Evolutionary conservation across 92 coral and sea anemone species (phyloP).

Genomic region (Paragorgia papillata): DNA sequence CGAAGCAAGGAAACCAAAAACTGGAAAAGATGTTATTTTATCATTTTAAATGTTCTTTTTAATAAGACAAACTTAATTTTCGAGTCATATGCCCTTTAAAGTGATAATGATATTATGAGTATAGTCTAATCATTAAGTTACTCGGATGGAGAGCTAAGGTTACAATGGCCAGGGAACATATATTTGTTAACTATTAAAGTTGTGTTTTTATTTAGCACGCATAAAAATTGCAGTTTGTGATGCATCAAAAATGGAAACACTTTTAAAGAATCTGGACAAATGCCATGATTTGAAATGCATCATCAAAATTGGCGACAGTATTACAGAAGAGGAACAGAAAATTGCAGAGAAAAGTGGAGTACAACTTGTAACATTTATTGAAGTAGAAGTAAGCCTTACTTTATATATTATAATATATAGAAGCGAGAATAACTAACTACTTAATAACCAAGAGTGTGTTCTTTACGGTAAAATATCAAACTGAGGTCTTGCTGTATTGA

Average conservation of each 20-base stretch:
- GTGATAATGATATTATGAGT: no score
- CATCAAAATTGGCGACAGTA: constrained; percentile 70
- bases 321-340: constrained; percentile 71
- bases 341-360: constrained; percentile 70
- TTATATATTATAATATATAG: background rate
- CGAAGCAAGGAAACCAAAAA: no score
- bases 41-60: no score
- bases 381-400: constrained; percentile 87
- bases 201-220: constrained; percentile 59
- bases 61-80: no score
- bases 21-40: no score
- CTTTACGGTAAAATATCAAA: no score
- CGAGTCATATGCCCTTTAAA: no score
- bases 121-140: no score
- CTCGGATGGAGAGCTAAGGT: no score
- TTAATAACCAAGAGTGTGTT: no score
- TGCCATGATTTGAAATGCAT: constrained; percentile 76
- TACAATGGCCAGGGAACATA: no score
- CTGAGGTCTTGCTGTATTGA: no score
- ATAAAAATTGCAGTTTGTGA: constrained; percentile 87
- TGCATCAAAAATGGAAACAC: constrained; percentile 67
- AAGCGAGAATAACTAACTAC: background rate
- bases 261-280: constrained; percentile 61
- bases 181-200: background rate
- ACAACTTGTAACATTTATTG: constrained; percentile 62